Evolutionary conservation across 2,888 invertebrate species (phyloP), one percentile per base, ranked within the genome.

Genomic region (Hyposoter didymator): DNA sequence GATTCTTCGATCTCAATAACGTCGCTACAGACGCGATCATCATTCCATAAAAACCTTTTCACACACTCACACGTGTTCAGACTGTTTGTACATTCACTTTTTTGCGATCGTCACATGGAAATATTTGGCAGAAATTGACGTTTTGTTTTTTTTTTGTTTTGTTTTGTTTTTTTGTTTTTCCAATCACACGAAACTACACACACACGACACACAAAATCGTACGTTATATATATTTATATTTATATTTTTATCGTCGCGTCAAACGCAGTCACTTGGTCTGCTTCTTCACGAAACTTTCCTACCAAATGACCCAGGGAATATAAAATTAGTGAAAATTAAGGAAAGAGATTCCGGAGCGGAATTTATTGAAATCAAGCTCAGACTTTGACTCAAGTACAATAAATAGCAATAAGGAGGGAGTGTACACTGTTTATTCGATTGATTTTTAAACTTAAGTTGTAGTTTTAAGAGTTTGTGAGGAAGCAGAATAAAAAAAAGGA

Each of bases 371-470:
- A 78, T 67, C 69, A 83, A 76, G 85, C 82, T 83, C 73, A 78
- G 72, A 84, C 81, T 85, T 85, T 84, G 84, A 87, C 87, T 87
- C 84, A 85, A 88, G 88, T 88, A 87, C 88, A 88, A 89, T 82
- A 84, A 86, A 87, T 86, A 89, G 90, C 89, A 89, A 89, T 90
- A 90, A 90, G 84, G 86, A 84, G 87, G 84, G 80, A 35, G 49
- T 86, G 78, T 84, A 85, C 70, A 76, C 75, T 86, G 82, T 82
- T 82, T 84, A 84, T 84, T 81, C 78, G 67, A 82, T 84, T 73
- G 82, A 78, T 86, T 80, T 82, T 78, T 84, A 78, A 75, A 87
- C 80, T 86, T 84, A 78, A 84, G 80, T 84, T 84, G 59, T 84
- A 83, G 78, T 88, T 55, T 74, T 80, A 78, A 74, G 84, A 69